These are phyloP conservation scores for Mylabris sibirica DNA, from an alignment of 2,888 invertebrate genomes.

Conservation along the genomic window DNA sequence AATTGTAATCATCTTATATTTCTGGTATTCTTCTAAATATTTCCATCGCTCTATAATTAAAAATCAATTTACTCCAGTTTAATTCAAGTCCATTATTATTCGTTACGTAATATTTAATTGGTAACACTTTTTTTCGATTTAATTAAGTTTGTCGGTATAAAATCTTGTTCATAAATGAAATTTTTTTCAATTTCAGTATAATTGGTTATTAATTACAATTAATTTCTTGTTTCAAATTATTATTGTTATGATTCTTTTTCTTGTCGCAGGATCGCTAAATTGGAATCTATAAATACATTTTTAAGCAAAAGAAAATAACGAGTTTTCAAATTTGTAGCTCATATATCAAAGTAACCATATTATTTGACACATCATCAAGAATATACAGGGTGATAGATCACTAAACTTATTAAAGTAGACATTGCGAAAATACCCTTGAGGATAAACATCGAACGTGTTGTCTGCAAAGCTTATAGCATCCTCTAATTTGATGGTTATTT, in stretches of 20 bases:
- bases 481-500: background rate
- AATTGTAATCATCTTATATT: background rate
- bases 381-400: background rate
- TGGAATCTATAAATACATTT: background rate
- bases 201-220: background rate
- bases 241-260: background rate
- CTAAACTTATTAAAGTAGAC: background rate
- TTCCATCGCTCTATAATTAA: background rate
- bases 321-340: background rate
- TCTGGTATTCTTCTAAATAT: too few species aligned
- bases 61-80: background rate
- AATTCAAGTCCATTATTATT: background rate
- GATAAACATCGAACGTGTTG: background rate
- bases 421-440: background rate
- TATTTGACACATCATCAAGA: background rate
- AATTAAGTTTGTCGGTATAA: background rate
- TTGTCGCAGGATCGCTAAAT: background rate
- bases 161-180: background rate
- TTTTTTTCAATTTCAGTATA: background rate
- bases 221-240: background rate
- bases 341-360: background rate
- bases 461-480: background rate
- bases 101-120: background rate
- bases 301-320: background rate
- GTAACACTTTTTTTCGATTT: background rate